These are phyloP conservation scores for Heliconius hermathena DNA, from an alignment of 1,140 invertebrate genomes.

Conservation along the genomic window DNA sequence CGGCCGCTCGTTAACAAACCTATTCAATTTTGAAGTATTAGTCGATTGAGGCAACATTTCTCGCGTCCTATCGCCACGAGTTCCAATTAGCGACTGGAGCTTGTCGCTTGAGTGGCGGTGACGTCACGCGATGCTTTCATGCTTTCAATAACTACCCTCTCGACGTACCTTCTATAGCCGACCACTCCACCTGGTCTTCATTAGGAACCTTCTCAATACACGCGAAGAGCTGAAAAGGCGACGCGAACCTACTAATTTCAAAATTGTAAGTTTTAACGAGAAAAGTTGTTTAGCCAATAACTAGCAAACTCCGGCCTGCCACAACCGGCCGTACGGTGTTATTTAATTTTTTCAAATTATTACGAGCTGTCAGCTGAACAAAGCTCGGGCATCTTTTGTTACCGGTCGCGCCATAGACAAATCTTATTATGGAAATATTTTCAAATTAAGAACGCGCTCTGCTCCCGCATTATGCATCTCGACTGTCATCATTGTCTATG, in stretches of 20 bases:
- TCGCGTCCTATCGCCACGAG: constrained; percentile 78
- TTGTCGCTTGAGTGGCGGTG: constrained; percentile 74
- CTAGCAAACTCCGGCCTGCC: constrained; percentile 45
- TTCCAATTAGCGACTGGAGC: constrained; percentile 80
- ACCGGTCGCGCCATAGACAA: constrained; percentile 77
- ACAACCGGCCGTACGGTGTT: constrained; percentile 58
- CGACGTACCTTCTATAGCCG: constrained; percentile 75
- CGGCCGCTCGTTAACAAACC: constrained; percentile 79
- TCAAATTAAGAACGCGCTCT: constrained; percentile 78
- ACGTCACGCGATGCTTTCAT: constrained; percentile 78
- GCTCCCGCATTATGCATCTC: constrained; percentile 80
- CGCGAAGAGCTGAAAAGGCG: constrained; percentile 69
- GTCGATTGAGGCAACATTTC: constrained; percentile 78
- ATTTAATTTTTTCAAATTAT: constrained; percentile 76
- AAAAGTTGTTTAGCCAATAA: constrained; percentile 78
- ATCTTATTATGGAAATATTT: constrained; percentile 82
- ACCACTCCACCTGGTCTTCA: constrained; percentile 78
- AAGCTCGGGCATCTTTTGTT: constrained; percentile 73
- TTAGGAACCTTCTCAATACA: constrained; percentile 78
- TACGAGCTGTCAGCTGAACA: constrained; percentile 70
- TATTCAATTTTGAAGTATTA: constrained; percentile 80
- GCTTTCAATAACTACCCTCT: constrained; percentile 80
- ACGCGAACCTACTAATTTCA: constrained; percentile 69
- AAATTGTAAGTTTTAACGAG: constrained; percentile 76
- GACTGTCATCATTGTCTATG: constrained; percentile 80